These are phyloP conservation scores for Potorous gilbertii DNA, from an alignment of 2,797 vertebrate species.

Conservation along the genomic window DNA sequence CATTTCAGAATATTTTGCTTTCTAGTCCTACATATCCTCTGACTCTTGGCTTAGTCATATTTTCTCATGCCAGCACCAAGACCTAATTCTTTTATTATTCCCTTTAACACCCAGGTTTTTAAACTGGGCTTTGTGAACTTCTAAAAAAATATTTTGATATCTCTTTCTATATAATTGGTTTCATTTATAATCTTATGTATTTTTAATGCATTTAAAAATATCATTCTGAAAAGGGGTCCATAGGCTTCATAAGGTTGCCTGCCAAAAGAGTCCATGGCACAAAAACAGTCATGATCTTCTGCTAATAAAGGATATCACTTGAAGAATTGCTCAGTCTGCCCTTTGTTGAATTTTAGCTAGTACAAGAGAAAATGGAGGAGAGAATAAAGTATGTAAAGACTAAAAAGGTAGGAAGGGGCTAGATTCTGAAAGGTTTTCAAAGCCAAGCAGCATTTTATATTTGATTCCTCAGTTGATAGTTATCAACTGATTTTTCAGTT, in stretches of 20 bases:
- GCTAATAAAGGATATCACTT: not conserved
- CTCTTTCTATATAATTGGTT: not conserved
- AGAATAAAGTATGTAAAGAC: not conserved
- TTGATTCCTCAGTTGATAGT: not conserved
- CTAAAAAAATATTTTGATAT: not conserved
- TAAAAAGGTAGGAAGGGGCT: not conserved
- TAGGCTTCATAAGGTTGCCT: not conserved
- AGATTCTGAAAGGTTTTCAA: not conserved
- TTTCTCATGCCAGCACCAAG: not conserved
- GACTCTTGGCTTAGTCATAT: not conserved
- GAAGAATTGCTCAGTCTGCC: not conserved
- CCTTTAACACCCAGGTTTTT: not conserved
- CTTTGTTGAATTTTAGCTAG: not conserved
- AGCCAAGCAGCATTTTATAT: not conserved
- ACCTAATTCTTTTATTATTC: not conserved
- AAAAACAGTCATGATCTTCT: not conserved
- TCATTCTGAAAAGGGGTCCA: not conserved
- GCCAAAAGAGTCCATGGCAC: not conserved
- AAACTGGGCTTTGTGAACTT: not conserved
- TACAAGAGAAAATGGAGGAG: not conserved
- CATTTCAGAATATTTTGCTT: not conserved
- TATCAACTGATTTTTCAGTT: not conserved
- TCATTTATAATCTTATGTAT: not conserved
- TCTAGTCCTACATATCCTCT: not conserved
- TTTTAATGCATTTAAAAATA: not conserved